Conservation (phyloP, 2,888 invertebrate species). For the Pardosa pseudoannulata region DNA sequence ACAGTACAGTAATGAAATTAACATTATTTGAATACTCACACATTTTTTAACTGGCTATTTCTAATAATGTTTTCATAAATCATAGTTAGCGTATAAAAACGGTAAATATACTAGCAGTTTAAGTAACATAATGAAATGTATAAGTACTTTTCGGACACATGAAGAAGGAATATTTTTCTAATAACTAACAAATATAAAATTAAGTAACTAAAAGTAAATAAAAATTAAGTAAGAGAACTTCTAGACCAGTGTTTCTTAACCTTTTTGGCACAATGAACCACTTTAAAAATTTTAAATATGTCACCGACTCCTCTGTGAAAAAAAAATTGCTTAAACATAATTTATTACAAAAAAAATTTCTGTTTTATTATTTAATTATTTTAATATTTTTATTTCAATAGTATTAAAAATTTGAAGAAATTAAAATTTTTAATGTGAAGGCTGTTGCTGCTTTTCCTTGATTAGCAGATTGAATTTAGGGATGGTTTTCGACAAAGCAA, state of each 20-base stretch:
- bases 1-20: too few relatives aligned
- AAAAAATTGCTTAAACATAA: slow-evolving; percentile 54
- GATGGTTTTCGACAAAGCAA: slow-evolving; percentile 51
- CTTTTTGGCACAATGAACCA: slow-evolving; percentile 8
- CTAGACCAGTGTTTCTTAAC: slow-evolving; percentile 7
- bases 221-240: too few relatives aligned
- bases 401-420: slow-evolving; percentile 53
- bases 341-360: slow-evolving; percentile 37
- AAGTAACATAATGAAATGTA: too few relatives aligned
- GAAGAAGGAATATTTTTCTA: too few relatives aligned
- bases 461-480: slow-evolving; percentile 49
- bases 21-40: too few relatives aligned
- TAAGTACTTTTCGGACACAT: too few relatives aligned
- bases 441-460: slow-evolving; percentile 52
- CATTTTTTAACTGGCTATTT: too few relatives aligned
- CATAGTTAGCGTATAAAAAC: too few relatives aligned
- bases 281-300: slow-evolving; percentile 59
- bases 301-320: slow-evolving; percentile 53
- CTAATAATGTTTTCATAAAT: too few relatives aligned
- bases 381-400: slow-evolving; percentile 55
- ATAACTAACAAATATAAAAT: too few relatives aligned
- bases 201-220: too few relatives aligned
- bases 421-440: slow-evolving; percentile 45
- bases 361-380: slow-evolving; percentile 23
- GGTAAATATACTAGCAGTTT: too few relatives aligned